Percentiles rank a stretch among this genome's conserved stretches.
Evolutionary conservation across 1,140 invertebrate species (phyloP).

Genomic region (Tetramorium parvispinum): DNA sequence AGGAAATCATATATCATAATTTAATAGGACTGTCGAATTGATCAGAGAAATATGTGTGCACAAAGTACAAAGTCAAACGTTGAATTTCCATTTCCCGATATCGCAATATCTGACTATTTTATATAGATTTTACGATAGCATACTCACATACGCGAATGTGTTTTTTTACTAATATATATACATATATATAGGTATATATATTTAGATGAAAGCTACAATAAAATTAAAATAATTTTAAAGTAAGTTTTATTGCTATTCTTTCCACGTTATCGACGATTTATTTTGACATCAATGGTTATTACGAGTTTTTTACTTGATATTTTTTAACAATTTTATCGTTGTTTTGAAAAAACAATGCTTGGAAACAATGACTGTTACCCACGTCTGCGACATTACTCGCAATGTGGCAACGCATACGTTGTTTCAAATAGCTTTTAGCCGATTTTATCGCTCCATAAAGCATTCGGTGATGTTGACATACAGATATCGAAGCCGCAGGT

Average conservation of each 20-base stretch:
- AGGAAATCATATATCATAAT: conserved; percentile 28
- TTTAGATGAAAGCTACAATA: conserved; percentile 10
- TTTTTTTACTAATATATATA: not conserved
- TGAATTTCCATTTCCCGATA: conserved; percentile 42
- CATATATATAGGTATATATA: not conserved
- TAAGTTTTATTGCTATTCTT: not conserved
- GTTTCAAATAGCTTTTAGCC: conserved; percentile 15
- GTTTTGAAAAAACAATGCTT: not conserved
- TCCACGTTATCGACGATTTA: not conserved
- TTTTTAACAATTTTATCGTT: not conserved
- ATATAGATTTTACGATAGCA: conserved; percentile 5
- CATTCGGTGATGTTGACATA: conserved; percentile 15
- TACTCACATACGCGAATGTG: not conserved
- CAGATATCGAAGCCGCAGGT: not conserved
- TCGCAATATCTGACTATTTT: conserved; percentile 10
- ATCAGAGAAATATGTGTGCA: not conserved
- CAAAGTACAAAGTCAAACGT: conserved; percentile 16
- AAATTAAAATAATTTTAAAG: conserved; percentile 1
- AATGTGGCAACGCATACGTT: not conserved
- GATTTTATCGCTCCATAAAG: conserved; percentile 50
- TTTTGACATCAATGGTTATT: not conserved
- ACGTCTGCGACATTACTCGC: not conserved
- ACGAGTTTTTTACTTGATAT: not conserved
- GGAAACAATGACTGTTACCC: not conserved
- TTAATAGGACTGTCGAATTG: conserved; percentile 20